Conservation (phyloP, 2,113 vertebrate genomes). For the Baryphthengus martii region DNA sequence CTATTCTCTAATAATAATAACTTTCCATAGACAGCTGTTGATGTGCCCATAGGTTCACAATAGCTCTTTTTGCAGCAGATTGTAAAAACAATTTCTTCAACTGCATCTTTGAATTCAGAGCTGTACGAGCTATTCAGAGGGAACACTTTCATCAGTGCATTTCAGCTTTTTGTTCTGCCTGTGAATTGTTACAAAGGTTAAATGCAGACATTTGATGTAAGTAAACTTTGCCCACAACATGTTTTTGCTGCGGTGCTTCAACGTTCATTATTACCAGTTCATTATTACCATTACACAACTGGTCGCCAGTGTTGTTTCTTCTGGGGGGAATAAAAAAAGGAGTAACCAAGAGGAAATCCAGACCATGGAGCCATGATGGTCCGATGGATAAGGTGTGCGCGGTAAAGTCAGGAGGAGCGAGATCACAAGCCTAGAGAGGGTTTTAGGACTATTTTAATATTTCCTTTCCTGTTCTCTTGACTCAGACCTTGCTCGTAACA, state of each 20-base stretch:
- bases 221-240: conserved; percentile 35
- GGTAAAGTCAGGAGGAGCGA: conserved; percentile 5
- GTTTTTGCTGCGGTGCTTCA: background rate
- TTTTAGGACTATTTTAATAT: conserved; percentile 61
- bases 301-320: conserved; percentile 13
- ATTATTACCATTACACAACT: background rate
- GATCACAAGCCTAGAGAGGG: conserved; percentile 14
- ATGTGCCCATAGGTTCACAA: conserved; percentile 59
- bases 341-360: conserved; percentile 4
- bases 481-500: conserved; percentile 61
- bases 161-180: conserved; percentile 56
- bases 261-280: background rate
- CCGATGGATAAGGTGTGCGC: background rate
- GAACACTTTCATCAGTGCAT: conserved; percentile 49
- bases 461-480: conserved; percentile 60
- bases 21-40: conserved; percentile 64
- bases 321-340: conserved; percentile 4
- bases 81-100: conserved; percentile 55
- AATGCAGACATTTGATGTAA: background rate
- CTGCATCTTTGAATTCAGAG: conserved; percentile 45
- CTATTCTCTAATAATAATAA: conserved; percentile 65
- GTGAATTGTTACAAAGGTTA: background rate
- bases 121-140: background rate
- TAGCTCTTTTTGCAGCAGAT: conserved; percentile 40
- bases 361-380: background rate